A percentile compares a stretch with the other conserved stretches of the same genome.
phyloP scores from a whole-genome alignment of 2,113 vertebrate genomes.

The Potamarius usumacintae region DNA sequence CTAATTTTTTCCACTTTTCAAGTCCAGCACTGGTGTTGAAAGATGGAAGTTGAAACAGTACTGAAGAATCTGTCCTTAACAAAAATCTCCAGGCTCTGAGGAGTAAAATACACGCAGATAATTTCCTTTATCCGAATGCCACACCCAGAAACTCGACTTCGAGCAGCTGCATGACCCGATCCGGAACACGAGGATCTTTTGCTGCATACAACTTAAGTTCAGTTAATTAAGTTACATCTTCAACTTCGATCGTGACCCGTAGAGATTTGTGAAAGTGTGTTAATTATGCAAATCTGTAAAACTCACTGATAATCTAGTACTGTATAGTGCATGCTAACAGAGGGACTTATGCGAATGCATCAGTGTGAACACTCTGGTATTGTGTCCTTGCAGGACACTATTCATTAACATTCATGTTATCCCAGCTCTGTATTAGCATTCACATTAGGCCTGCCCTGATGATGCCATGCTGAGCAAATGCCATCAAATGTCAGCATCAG shows the following conservation, averaged over 20 bases:
- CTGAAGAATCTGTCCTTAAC: not conserved
- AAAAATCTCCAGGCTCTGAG: not conserved
- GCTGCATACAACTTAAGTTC: not conserved
- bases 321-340: too few relatives aligned
- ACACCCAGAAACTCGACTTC: not conserved
- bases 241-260: not conserved
- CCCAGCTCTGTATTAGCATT: slow-evolving; percentile 14
- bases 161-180: not conserved
- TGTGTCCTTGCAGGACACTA: not conserved
- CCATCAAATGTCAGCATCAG: slow-evolving; percentile 55
- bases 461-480: slow-evolving; percentile 49
- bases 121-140: not conserved
- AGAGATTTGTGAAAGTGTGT: not conserved
- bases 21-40: not conserved
- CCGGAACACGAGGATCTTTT: not conserved
- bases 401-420: slow-evolving; percentile 10
- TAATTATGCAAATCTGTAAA: not conserved
- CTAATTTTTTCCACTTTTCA: not conserved
- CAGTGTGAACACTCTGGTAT: not conserved
- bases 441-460: slow-evolving; percentile 21
- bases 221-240: not conserved
- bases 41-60: not conserved
- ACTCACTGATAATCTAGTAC: not conserved
- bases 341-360: not conserved
- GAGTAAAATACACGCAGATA: not conserved